Evolutionary conservation across 2,888 invertebrate species (phyloP).

Genomic region (Pinctada fucata): DNA sequence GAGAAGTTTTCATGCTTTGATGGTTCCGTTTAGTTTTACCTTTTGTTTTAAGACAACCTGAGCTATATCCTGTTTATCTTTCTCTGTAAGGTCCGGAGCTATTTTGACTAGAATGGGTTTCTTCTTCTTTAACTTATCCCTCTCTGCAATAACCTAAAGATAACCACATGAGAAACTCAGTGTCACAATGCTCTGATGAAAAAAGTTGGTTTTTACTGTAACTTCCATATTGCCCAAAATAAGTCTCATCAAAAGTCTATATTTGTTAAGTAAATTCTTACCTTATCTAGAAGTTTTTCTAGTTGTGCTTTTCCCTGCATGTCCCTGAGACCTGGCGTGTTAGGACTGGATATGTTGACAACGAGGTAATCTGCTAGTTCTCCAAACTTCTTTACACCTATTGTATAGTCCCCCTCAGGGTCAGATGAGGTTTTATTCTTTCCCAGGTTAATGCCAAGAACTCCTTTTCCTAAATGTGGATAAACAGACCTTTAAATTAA

Average conservation of each 20-base stretch:
- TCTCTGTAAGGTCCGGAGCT: conserved; percentile 89
- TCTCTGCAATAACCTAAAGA: conserved; percentile 67
- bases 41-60: conserved; percentile 79
- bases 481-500: not conserved
- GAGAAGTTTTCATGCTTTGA: too few relatives aligned
- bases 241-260: not conserved
- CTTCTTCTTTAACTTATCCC: conserved; percentile 66
- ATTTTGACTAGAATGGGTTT: conserved; percentile 93
- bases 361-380: conserved; percentile 95
- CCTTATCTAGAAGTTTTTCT: conserved; percentile 81
- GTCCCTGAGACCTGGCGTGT: conserved; percentile 92
- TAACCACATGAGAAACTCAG: not conserved
- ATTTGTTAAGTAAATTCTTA: conserved; percentile 34
- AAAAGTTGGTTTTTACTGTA: not conserved
- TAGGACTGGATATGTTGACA: conserved; percentile 97
- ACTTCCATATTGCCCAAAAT: not conserved
- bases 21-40: conserved; percentile 55
- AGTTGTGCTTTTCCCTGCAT: conserved; percentile 89
- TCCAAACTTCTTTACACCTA: conserved; percentile 90
- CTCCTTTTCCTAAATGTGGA: conserved; percentile 58
- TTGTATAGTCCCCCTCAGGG: conserved; percentile 88
- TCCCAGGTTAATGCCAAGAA: conserved; percentile 96
- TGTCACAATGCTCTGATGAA: not conserved
- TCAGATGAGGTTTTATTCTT: conserved; percentile 92
- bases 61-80: conserved; percentile 89